Percentiles rank a stretch among this genome's conserved stretches.
Evolutionary conservation across 2,797 vertebrate genomes (phyloP).

Genomic region (Sphenodon punctatus): DNA sequence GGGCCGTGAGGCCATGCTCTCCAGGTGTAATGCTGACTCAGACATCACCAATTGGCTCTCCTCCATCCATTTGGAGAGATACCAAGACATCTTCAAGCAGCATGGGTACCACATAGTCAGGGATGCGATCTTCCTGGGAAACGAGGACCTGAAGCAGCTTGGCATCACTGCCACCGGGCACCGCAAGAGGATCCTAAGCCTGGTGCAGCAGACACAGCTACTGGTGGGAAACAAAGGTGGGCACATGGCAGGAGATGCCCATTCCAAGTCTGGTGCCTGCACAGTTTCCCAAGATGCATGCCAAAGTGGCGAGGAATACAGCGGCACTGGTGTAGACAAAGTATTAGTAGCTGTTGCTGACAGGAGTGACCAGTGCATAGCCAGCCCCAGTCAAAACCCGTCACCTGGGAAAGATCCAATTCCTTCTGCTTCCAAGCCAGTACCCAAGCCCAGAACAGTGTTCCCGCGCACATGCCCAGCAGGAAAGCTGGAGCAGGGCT

Average conservation of each 20-base stretch:
- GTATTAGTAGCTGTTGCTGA: neutral
- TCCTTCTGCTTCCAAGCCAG: conserved; percentile 72
- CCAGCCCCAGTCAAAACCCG: rapidly evolving
- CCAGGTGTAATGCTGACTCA: conserved; percentile 71
- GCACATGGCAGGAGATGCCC: neutral
- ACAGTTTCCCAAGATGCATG: neutral
- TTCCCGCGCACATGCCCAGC: conserved; percentile 73
- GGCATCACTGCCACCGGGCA: conserved; percentile 92
- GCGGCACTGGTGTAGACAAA: conserved; percentile 8
- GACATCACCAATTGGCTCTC: conserved; percentile 88
- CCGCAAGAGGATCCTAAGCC: conserved; percentile 91
- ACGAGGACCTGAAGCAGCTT: conserved; percentile 82
- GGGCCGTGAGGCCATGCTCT: conserved; percentile 82
- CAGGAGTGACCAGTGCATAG: rapidly evolving
- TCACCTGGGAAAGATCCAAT: conserved; percentile 46
- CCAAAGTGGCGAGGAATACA: neutral
- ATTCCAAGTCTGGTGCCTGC: conserved; percentile 12
- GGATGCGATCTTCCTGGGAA: conserved; percentile 82
- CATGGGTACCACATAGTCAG: conserved; percentile 82
- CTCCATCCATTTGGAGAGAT: conserved; percentile 90
- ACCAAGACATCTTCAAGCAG: conserved; percentile 82
- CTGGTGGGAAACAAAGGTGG: neutral
- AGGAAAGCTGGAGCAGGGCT: conserved; percentile 28
- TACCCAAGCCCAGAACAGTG: conserved; percentile 93
- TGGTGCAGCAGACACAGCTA: conserved; percentile 62